Evolutionary conservation across 2,797 vertebrate species (phyloP), one percentile per base, ranked within the genome.

Genomic region (Dipus sagitta): DNA sequence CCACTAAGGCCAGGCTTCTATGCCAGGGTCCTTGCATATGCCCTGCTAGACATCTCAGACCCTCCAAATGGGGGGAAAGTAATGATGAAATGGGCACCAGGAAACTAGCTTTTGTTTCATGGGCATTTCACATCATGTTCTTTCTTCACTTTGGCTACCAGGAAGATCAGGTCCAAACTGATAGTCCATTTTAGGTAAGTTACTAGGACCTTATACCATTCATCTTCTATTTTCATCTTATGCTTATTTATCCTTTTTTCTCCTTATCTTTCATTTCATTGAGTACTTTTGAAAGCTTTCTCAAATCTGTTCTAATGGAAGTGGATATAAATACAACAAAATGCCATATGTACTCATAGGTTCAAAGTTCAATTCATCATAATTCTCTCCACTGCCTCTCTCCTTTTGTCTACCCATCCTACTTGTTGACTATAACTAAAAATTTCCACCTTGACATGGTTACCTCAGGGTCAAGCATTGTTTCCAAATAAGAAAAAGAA

Each of bases 101-200:
- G 47, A 47, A 47, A 47, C 47, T 47, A 64, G 18, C 28, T 76
- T 86, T 88, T 72, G 72, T 32, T n/a, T 88, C 8, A 32, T 0
- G 6, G 34, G 32, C 6, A 2, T 2, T 87, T 75, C 52, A 38
- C 13, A 34, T 30, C 64, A 64, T 20, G 47, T 70, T 77, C 11
- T 67, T 15, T n/a, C 47, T 83, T 86, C 9, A 24, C 28, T 75
- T 71, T 52, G 15, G 60, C 13, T 52, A 0, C 47, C 21, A 88
- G 83, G 58, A 88, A 78, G 64, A 75, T 80, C 74, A n/a, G 26
- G 42, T 42, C 17, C 78, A 90, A 78, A 87, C 32, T 71, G 14
- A 71, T 9, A 20, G 12, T 85, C 74, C 7, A 28, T 38, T 24
- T 70, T 34, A 62, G 58, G 24, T n/a, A 47, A 81, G 18, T 14